Base-by-base conservation (phyloP, 1,140 invertebrate genomes). In the Drosophila sechellia region DNA sequence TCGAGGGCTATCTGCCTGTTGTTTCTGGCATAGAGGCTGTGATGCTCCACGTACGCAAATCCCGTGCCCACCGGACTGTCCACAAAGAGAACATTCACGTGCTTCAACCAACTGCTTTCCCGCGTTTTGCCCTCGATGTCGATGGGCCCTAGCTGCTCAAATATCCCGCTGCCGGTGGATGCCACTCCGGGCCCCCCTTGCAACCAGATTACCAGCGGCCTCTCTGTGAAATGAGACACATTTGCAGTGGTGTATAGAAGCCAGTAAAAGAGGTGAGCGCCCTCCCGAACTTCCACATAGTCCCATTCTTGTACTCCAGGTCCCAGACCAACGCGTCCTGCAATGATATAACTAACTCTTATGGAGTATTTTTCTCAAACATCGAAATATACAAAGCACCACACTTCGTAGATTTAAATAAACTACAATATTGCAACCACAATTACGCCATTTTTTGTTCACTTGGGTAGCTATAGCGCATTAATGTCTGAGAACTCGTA, bases 1-100 rank as follows among this genome's bases (percentile, higher is more conserved):
- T 98, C 97, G 10, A 89, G 50, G 2, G 96, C 96, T 45, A 98
- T 97, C 93, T 96, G 93, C 17, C 93, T 91, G 70, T 97, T 97
- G 74, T 94, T 94, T 2, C 92, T 94, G 4, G 95, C 94, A 40
- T 95, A 93, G 3, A 93, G 85, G 10, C 77, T 79, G 1, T 84
- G 61, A 52, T 93, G 86, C 27, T 96, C 95, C 0, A 95, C 95
- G 80, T 97, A 97, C 92, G 97, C 97, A 90, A 94, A 98, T 1
- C 97, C 97, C 4, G 96, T 95, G 43, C 97, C 97, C 3, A 98
- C 97, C 0, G 97, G 97, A 92, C 97, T 98, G 83, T 98, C 97
- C 11, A 98, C 94, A 91, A 98, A 98, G 1, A 98, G 81, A 3
- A 98, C 94, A 91, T 97, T 98, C 78, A 96, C 94, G 64, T 95